phyloP scores from a whole-genome alignment of 2,888 invertebrate genomes.

The Lithodes maja region DNA sequence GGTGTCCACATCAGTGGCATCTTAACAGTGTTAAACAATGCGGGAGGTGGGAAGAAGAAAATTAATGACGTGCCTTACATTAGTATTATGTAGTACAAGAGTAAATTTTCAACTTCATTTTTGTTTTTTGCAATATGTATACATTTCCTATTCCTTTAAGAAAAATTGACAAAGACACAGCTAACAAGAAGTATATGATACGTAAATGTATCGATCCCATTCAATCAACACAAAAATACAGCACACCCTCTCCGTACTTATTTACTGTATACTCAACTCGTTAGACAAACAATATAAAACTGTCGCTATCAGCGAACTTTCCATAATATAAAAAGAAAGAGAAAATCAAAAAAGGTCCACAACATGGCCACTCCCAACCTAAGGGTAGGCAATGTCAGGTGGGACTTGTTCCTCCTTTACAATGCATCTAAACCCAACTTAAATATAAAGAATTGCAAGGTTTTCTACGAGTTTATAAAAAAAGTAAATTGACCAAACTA shows the following conservation, averaged over 20 bases:
- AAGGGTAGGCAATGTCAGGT: constrained; percentile 22
- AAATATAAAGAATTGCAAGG: constrained; percentile 34
- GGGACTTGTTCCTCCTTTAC: constrained; percentile 39
- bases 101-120: constrained; percentile 65
- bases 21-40: constrained; percentile 61
- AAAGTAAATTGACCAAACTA: constrained; percentile 52
- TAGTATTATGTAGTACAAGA: constrained; percentile 68
- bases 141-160: constrained; percentile 68
- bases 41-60: constrained; percentile 51
- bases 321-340: constrained; percentile 56
- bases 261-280: constrained; percentile 54
- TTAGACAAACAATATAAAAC: constrained; percentile 62
- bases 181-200: constrained; percentile 68
- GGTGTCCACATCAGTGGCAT: constrained; percentile 47
- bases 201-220: constrained; percentile 64
- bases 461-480: constrained; percentile 46
- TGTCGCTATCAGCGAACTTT: constrained; percentile 47
- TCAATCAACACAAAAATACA: constrained; percentile 67
- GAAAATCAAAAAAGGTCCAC: constrained; percentile 54
- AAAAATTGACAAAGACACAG: constrained; percentile 66
- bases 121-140: constrained; percentile 67
- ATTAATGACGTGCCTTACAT: constrained; percentile 65
- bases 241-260: constrained; percentile 60
- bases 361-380: constrained; percentile 48
- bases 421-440: constrained; percentile 27